Evolutionary conservation across 2,113 vertebrate species (phyloP).

Genomic region (Micronycteris hirsuta): DNA sequence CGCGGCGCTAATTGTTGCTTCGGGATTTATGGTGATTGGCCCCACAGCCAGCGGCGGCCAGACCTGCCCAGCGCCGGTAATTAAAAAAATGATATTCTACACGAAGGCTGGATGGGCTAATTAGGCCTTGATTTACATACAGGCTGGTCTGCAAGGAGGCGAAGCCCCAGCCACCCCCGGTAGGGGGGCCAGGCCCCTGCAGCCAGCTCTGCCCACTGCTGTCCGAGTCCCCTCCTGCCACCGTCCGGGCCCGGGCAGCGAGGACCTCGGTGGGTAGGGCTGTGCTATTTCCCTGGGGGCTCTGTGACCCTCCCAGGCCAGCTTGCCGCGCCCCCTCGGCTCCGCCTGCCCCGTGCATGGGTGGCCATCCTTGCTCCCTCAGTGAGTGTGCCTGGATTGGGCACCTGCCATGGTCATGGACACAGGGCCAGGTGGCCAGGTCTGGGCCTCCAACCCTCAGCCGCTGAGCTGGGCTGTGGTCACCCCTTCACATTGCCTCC

Average conservation of each 20-base stretch:
- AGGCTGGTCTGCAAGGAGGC: not conserved
- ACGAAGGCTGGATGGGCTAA: conserved; percentile 82
- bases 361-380: not conserved
- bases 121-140: conserved; percentile 89
- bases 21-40: conserved; percentile 99
- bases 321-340: rapidly evolving
- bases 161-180: rapidly evolving
- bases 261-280: rapidly evolving
- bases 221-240: rapidly evolving
- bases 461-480: rapidly evolving
- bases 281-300: not conserved
- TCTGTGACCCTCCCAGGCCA: not conserved
- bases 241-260: rapidly evolving
- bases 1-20: conserved; percentile 96
- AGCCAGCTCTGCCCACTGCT: not conserved
- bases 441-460: not conserved
- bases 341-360: not conserved
- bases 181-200: not conserved
- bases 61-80: conserved; percentile 83
- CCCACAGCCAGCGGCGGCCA: conserved; percentile 88
- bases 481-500: not conserved
- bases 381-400: not conserved
- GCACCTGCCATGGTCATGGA: not conserved
- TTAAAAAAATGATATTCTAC: conserved; percentile 88
- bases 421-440: not conserved